A percentile compares a stretch with the other conserved stretches of the same genome.
phyloP scores from a whole-genome alignment of 2,113 vertebrate genomes.

The Lepus americanus region DNA sequence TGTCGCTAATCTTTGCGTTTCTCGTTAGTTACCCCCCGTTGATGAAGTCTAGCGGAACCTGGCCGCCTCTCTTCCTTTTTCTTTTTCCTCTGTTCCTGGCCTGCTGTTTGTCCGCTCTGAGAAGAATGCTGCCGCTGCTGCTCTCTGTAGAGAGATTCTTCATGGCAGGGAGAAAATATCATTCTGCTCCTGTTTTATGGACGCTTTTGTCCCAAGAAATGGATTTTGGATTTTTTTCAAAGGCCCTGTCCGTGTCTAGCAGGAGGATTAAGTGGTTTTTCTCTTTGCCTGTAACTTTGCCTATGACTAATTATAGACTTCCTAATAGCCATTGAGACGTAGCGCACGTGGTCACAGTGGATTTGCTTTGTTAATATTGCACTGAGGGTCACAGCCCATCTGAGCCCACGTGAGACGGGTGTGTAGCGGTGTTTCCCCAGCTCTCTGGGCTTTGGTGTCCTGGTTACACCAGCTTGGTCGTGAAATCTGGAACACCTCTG shows the following conservation, averaged over 20 bases:
- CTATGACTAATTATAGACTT: slow-evolving; percentile 24
- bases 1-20: neutral
- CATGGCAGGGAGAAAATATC: slow-evolving; percentile 35
- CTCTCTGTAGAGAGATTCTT: slow-evolving; percentile 53
- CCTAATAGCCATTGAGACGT: neutral
- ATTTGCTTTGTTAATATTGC: neutral
- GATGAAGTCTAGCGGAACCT: neutral
- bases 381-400: neutral
- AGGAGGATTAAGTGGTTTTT: slow-evolving; percentile 46
- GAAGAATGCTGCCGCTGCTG: slow-evolving; percentile 22
- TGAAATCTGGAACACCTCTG: neutral
- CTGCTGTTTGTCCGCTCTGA: slow-evolving; percentile 33
- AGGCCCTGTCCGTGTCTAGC: slow-evolving; percentile 23
- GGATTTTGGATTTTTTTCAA: neutral
- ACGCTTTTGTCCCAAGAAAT: slow-evolving; percentile 22
- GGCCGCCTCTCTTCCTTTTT: neutral
- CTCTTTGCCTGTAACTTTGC: slow-evolving; percentile 15
- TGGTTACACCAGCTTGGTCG: neutral
- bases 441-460: neutral
- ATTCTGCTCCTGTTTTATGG: slow-evolving; percentile 57
- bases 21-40: neutral
- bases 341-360: neutral
- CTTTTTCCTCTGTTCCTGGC: neutral
- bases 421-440: neutral
- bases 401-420: neutral